These are phyloP conservation scores for Desmodus rotundus DNA, from an alignment of 2,113 vertebrate species.

Conservation along the genomic window DNA sequence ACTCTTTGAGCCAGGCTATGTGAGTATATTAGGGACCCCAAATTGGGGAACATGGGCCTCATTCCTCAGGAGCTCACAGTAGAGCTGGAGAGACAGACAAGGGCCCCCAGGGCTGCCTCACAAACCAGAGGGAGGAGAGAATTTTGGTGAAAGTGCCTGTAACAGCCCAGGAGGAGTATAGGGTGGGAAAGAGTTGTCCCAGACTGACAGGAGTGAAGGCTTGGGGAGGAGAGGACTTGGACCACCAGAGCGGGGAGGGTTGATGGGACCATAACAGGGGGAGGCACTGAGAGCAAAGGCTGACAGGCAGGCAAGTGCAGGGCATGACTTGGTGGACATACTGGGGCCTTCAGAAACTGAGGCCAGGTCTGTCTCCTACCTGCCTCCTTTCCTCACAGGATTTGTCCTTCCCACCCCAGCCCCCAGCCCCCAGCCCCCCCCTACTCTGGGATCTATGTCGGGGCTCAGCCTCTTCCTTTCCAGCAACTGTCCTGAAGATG, in stretches of 20 bases:
- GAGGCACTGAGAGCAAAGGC: neutral
- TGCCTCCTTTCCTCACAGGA: neutral
- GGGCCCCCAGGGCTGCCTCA: neutral
- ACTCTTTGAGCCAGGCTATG: neutral
- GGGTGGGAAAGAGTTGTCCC: neutral
- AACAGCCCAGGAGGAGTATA: neutral
- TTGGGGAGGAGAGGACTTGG: neutral
- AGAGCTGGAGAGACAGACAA: neutral
- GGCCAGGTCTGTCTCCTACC: neutral
- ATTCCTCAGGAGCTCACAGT: neutral
- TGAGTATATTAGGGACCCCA: neutral
- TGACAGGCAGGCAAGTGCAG: no score
- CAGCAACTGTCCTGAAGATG: neutral
- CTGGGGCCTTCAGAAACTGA: neutral
- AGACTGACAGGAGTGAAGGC: no score
- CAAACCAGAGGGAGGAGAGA: neutral
- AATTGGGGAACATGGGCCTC: neutral
- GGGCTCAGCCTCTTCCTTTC: neutral
- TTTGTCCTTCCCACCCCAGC: neutral
- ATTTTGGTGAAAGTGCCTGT: neutral
- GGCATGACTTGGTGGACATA: fast-evolving
- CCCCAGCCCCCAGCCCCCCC: neutral
- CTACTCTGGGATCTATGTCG: neutral
- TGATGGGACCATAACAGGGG: no score
- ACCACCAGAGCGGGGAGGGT: neutral